phyloP scores from a whole-genome alignment of 2,113 vertebrate species.

The Ovis canadensis region DNA sequence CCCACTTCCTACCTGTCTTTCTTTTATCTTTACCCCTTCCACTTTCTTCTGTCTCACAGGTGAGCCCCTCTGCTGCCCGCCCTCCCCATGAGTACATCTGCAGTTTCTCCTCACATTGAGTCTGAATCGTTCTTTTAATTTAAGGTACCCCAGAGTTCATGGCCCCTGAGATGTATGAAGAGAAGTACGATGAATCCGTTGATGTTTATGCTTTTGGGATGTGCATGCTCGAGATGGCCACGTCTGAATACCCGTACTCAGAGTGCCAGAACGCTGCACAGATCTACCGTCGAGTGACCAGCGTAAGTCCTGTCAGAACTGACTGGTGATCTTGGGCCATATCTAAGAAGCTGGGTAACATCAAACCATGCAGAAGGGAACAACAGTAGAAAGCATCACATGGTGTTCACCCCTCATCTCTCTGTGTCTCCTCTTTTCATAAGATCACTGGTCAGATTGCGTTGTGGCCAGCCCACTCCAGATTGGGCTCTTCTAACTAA shows the following conservation, averaged over 20 bases:
- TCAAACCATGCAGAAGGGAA: not conserved
- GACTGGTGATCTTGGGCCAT: not conserved
- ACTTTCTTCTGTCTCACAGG: constrained; percentile 77
- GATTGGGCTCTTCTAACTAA: not conserved
- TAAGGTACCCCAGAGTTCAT: constrained; percentile 99
- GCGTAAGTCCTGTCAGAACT: constrained; percentile 85
- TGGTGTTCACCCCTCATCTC: not conserved
- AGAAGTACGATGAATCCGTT: constrained; percentile 99
- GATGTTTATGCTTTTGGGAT: constrained; percentile 99
- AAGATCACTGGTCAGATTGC: not conserved
- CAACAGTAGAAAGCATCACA: not conserved
- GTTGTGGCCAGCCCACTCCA: not conserved
- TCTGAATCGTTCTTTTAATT: constrained; percentile 92
- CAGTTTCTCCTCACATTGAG: constrained; percentile 87
- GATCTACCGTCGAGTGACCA: constrained; percentile 99
- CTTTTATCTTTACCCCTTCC: constrained; percentile 49
- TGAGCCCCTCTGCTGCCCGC: constrained; percentile 78
- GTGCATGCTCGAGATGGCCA: constrained; percentile 99
- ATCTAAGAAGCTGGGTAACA: not conserved
- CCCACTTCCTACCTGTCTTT: constrained; percentile 54
- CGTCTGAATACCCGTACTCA: constrained; percentile 98
- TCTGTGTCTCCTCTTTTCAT: not conserved
- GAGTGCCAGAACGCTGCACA: constrained; percentile 99
- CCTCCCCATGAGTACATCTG: constrained; percentile 82
- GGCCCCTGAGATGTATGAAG: constrained; percentile 99